Percentiles rank a stretch among this genome's conserved stretches.
phyloP scores from a whole-genome alignment of 64 coral and sea anemone genomes.

The Platygyra sinensis region DNA sequence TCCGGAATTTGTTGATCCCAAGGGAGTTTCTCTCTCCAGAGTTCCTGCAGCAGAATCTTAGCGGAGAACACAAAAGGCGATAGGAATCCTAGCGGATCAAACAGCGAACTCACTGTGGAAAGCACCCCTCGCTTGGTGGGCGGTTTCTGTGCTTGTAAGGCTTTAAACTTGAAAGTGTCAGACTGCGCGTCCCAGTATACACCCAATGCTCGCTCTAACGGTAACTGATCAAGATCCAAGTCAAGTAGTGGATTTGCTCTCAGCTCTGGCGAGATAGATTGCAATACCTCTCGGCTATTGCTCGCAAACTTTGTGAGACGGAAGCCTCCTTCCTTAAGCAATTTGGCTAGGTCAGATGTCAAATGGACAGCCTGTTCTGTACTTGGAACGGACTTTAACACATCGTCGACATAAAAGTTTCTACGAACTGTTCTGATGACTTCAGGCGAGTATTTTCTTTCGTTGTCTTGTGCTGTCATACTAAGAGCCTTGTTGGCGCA shows the following conservation, averaged over 20 bases:
- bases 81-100: no score
- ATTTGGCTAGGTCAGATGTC: not conserved
- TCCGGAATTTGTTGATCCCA: not conserved
- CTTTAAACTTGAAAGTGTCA: constrained; percentile 48
- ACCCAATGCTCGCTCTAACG: constrained; percentile 44
- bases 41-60: no score
- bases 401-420: constrained; percentile 60
- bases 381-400: constrained; percentile 1
- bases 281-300: no score
- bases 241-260: constrained; percentile 26
- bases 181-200: constrained; percentile 47
- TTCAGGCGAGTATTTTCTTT: not conserved
- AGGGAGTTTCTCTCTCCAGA: no score
- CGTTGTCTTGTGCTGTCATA: constrained; percentile 47
- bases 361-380: not conserved
- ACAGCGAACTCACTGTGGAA: no score
- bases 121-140: no score
- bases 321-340: constrained; percentile 38
- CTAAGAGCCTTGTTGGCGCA: constrained; percentile 30
- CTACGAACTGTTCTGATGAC: not conserved
- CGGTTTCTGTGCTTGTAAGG: not conserved
- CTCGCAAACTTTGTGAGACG: constrained; percentile 10
- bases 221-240: constrained; percentile 50
- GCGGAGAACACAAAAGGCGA: no score
- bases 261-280: no score